These are phyloP conservation scores for Rhodinocichla rosea DNA, from an alignment of 2,113 vertebrate genomes.

Conservation along the genomic window DNA sequence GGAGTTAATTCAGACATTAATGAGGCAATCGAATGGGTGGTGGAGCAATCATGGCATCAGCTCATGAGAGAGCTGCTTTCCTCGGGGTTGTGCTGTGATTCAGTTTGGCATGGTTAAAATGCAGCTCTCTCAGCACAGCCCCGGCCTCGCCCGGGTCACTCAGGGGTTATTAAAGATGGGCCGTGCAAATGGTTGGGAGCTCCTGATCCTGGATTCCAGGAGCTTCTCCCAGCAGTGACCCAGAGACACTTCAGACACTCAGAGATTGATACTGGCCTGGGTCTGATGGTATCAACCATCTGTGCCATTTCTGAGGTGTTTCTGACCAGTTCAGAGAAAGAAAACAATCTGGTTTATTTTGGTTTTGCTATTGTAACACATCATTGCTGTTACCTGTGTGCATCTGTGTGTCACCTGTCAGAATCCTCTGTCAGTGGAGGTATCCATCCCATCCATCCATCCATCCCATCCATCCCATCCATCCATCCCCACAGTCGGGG, in stretches of 20 bases:
- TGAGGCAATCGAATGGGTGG: constrained; percentile 64
- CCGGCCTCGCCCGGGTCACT: neutral
- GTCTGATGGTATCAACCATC: neutral
- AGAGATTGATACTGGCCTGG: rapidly evolving
- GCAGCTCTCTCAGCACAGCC: neutral
- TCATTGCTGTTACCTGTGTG: neutral
- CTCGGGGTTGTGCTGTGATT: neutral
- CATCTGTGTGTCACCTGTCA: neutral
- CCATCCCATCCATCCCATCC: neutral
- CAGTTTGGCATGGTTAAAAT: neutral
- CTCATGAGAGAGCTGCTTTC: constrained; percentile 26
- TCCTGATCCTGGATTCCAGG: neutral
- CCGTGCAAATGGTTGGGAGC: neutral
- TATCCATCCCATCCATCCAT: neutral
- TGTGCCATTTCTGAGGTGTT: neutral
- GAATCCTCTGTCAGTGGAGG: neutral
- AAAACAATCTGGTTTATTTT: neutral
- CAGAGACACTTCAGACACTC: neutral
- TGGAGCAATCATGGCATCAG: constrained; percentile 60
- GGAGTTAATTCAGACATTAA: constrained; percentile 73
- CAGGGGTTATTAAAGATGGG: neutral
- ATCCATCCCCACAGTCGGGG: neutral
- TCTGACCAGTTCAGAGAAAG: neutral
- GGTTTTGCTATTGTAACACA: neutral
- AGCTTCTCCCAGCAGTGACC: neutral